phyloP scores from a whole-genome alignment of 2,113 vertebrate species.

The Redunca redunca region DNA sequence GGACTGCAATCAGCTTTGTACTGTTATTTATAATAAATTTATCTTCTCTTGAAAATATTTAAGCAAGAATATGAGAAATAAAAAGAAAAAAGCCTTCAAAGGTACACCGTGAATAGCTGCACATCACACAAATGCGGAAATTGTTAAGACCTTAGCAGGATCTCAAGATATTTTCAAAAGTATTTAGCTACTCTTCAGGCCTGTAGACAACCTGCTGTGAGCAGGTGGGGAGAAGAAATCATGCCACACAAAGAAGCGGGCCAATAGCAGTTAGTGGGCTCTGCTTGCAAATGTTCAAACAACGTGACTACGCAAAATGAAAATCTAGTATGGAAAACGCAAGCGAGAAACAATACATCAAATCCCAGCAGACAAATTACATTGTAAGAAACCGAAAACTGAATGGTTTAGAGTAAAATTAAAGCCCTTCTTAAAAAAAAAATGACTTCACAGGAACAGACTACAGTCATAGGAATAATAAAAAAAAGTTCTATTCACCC shows the following conservation, averaged over 20 bases:
- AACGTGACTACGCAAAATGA: constrained; percentile 29
- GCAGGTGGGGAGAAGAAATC: constrained; percentile 73
- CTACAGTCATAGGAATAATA: not conserved
- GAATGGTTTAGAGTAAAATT: constrained; percentile 43
- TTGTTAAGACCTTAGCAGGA: constrained; percentile 57
- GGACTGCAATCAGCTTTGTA: constrained; percentile 82
- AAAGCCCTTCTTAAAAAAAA: constrained; percentile 5
- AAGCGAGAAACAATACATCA: constrained; percentile 14
- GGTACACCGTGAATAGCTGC: constrained; percentile 60
- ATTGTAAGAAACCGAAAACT: constrained; percentile 12
- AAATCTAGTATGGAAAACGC: constrained; percentile 5
- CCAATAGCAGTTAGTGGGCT: constrained; percentile 7
- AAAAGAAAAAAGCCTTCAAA: constrained; percentile 67
- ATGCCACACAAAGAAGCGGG: constrained; percentile 68
- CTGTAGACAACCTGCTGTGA: constrained; percentile 61
- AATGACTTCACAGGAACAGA: not conserved
- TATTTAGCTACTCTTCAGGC: constrained; percentile 58
- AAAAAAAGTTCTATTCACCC: not conserved
- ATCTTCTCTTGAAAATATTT: constrained; percentile 74
- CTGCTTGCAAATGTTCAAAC: constrained; percentile 48
- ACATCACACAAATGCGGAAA: constrained; percentile 43
- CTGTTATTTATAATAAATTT: constrained; percentile 80
- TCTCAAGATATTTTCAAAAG: constrained; percentile 66
- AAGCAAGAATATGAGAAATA: constrained; percentile 77
- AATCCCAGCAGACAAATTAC: constrained; percentile 43